These are phyloP conservation scores for Tipula confusa DNA, from an alignment of 2,888 invertebrate genomes.

Conservation along the genomic window DNA sequence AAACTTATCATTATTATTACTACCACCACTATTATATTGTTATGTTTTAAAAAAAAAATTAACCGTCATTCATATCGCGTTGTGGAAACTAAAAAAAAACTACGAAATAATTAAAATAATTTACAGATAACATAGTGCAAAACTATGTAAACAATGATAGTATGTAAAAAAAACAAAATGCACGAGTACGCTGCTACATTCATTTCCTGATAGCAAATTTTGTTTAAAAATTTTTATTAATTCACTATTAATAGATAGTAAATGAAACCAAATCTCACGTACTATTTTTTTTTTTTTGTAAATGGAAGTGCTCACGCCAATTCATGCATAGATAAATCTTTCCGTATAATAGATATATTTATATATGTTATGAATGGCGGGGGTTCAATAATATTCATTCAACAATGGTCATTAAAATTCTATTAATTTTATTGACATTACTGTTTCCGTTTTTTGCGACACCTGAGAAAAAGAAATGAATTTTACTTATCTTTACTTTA, in stretches of 20 bases:
- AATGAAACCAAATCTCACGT: background rate
- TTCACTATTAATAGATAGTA: background rate
- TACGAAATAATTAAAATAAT: constrained; percentile 1
- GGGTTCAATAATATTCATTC: background rate
- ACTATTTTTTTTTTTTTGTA: background rate
- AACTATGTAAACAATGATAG: constrained; percentile 25
- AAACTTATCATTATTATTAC: background rate
- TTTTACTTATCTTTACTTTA: background rate
- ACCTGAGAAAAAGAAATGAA: background rate
- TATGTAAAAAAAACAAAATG: background rate
- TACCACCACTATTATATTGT: background rate
- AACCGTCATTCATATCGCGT: constrained; percentile 3
- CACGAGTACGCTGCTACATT: background rate
- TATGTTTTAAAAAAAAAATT: background rate
- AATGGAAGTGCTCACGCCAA: background rate
- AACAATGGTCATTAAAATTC: background rate
- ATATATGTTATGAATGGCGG: too few species aligned
- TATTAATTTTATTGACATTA: constrained; percentile 12
- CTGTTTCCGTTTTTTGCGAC: constrained; percentile 17
- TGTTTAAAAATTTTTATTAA: background rate
- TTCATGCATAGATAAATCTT: background rate
- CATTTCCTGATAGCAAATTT: background rate
- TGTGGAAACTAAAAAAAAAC: background rate
- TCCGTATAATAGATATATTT: background rate
- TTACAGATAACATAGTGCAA: background rate